Conservation (phyloP, 1,140 invertebrate genomes). For the Spodoptera frugiperda region DNA sequence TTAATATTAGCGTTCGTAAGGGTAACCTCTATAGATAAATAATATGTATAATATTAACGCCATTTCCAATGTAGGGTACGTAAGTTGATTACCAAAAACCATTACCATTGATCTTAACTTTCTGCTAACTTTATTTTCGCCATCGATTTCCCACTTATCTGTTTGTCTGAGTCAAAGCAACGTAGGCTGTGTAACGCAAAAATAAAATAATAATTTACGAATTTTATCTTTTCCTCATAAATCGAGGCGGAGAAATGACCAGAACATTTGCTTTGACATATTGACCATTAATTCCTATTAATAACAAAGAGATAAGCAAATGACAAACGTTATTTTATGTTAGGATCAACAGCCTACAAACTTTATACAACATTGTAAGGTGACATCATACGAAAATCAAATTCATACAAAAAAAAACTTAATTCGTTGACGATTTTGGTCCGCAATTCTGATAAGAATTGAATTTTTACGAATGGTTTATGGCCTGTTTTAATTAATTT, state of each 20-base stretch:
- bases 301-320: slow-evolving; percentile 26
- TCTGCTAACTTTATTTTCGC: no score
- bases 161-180: no score
- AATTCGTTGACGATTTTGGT: slow-evolving; percentile 20
- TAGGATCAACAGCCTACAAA: slow-evolving; percentile 2
- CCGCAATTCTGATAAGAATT: slow-evolving; percentile 25
- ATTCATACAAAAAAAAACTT: slow-evolving; percentile 8
- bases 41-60: no score
- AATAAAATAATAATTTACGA: not conserved
- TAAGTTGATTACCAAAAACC: no score
- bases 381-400: slow-evolving; percentile 25
- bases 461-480: slow-evolving; percentile 4
- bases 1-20: no score
- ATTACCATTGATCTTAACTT: no score
- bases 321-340: slow-evolving; percentile 13
- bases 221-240: slow-evolving; percentile 14
- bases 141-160: no score
- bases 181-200: not conserved
- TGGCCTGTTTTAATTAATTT: not conserved
- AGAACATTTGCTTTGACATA: not conserved
- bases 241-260: not conserved
- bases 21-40: no score
- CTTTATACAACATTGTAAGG: not conserved
- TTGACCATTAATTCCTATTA: slow-evolving; percentile 22
- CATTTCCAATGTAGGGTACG: no score